These are phyloP conservation scores for Ifrita kowaldi DNA, from an alignment of 2,113 vertebrate species.

Conservation along the genomic window DNA sequence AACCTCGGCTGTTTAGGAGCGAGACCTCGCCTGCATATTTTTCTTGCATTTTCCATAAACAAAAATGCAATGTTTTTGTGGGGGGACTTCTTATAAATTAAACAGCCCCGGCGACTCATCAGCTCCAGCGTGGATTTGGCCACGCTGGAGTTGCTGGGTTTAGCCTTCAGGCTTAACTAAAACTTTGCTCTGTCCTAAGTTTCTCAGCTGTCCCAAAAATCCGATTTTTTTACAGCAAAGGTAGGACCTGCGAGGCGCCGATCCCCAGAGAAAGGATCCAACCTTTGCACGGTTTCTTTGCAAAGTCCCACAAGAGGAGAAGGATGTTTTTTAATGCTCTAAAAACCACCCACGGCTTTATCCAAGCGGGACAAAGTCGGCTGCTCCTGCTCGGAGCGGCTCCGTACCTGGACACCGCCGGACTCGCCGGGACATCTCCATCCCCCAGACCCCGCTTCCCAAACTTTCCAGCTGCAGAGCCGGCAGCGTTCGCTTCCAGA, in stretches of 20 bases:
- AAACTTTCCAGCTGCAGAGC: neutral
- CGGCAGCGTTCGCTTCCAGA: neutral
- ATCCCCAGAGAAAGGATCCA: neutral
- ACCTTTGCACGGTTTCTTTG: neutral
- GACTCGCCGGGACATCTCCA: neutral
- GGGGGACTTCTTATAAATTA: neutral
- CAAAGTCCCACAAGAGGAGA: neutral
- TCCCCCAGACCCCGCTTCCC: neutral
- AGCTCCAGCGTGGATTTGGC: neutral
- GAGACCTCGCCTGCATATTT: neutral
- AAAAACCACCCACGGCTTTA: neutral
- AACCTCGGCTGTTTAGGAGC: neutral
- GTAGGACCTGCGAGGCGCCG: fast-evolving
- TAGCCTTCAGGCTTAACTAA: neutral
- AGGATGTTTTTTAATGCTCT: neutral
- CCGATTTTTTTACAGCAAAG: neutral
- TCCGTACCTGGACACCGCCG: neutral
- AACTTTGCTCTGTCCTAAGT: neutral
- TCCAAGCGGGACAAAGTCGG: neutral
- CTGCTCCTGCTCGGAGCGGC: neutral
- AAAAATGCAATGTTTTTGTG: neutral
- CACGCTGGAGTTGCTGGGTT: neutral
- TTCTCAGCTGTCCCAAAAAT: neutral
- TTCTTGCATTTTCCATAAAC: neutral
- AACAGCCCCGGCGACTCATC: neutral